These are phyloP conservation scores for Balaeniceps rex DNA, from an alignment of 2,113 vertebrate species.

Conservation along the genomic window DNA sequence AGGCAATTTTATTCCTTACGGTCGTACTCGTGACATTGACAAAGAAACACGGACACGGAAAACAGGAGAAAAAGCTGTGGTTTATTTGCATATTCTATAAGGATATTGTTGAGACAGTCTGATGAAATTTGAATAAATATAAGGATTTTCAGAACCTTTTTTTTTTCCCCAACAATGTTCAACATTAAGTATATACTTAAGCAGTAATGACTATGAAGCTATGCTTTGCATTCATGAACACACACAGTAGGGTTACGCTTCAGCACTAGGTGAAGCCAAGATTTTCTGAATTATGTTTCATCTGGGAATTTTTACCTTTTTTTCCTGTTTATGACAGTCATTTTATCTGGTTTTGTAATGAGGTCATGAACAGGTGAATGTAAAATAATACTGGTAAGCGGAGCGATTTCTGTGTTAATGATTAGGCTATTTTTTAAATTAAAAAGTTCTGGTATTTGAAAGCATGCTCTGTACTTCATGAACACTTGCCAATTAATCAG, in stretches of 20 bases:
- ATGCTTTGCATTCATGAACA: constrained; percentile 73
- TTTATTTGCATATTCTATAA: constrained; percentile 73
- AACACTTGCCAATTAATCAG: constrained; percentile 75
- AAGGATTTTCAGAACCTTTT: constrained; percentile 53
- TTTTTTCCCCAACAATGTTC: constrained; percentile 51
- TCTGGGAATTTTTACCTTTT: constrained; percentile 78
- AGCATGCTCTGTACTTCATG: constrained; percentile 63
- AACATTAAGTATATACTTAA: constrained; percentile 70
- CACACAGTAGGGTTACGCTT: constrained; percentile 69
- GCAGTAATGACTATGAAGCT: constrained; percentile 64
- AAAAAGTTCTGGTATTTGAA: constrained; percentile 77
- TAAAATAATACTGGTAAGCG: constrained; percentile 77
- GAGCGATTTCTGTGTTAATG: constrained; percentile 77
- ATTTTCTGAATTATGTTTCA: constrained; percentile 80
- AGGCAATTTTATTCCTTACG: not conserved
- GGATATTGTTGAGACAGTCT: constrained; percentile 48
- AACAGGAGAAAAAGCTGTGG: constrained; percentile 26
- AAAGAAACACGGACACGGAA: constrained; percentile 3
- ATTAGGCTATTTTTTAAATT: constrained; percentile 77
- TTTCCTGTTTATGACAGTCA: constrained; percentile 79
- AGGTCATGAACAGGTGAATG: constrained; percentile 81
- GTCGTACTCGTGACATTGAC: constrained; percentile 45
- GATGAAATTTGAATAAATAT: constrained; percentile 72
- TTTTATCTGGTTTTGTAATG: constrained; percentile 80
- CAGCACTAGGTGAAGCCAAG: constrained; percentile 73